These are phyloP conservation scores for Stichodactyla helianthus DNA, from an alignment of 64 coral and sea anemone genomes.

Conservation along the genomic window DNA sequence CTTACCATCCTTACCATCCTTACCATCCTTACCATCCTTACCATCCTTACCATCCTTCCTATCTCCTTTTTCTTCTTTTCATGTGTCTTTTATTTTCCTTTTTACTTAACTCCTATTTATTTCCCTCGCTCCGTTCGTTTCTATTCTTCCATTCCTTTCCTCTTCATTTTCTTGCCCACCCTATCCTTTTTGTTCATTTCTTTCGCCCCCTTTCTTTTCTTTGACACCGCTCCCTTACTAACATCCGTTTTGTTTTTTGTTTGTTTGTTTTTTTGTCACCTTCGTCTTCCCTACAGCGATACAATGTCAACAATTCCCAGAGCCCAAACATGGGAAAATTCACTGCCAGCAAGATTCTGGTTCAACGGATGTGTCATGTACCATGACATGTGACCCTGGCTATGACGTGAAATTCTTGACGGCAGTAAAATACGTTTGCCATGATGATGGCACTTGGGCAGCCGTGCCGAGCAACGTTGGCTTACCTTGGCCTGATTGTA, in stretches of 20 bases:
- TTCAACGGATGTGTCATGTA: conserved; percentile 41
- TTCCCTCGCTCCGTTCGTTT: background rate
- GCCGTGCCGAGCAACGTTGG: conserved; percentile 8
- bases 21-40: no score
- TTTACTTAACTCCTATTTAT: no score
- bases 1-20: no score
- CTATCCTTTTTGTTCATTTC: background rate
- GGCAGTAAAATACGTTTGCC: conserved; percentile 55
- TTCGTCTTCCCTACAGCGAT: conserved; percentile 28
- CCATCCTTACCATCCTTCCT: no score
- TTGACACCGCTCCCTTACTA: background rate
- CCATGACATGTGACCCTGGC: conserved; percentile 45
- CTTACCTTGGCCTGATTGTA: conserved; percentile 66
- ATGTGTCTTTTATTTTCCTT: no score
- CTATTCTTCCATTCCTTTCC: background rate
- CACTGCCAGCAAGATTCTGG: conserved; percentile 33
- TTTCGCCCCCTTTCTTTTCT: background rate
- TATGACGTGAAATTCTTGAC: conserved; percentile 49
- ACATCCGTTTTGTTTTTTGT: no score
- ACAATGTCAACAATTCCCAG: conserved; percentile 42
- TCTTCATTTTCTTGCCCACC: background rate
- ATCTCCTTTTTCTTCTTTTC: no score
- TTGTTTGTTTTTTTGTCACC: no score
- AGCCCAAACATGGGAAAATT: conserved; percentile 55
- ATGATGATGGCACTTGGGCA: conserved; percentile 53